These are phyloP conservation scores for Crossaster papposus DNA, from an alignment of 53 echinoderm and acorn worm species.

Conservation along the genomic window DNA sequence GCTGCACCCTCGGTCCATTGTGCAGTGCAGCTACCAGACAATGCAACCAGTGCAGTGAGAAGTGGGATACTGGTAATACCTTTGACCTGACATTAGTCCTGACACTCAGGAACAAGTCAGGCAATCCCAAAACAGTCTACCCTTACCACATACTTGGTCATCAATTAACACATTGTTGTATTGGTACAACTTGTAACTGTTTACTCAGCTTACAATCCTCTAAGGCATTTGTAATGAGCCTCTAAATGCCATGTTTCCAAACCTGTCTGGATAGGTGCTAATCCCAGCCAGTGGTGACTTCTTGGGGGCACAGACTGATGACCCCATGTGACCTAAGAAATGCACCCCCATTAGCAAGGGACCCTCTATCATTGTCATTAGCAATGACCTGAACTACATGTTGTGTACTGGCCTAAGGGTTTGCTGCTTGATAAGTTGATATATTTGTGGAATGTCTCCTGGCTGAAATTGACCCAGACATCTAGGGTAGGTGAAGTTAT, in stretches of 20 bases:
- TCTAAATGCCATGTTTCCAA: not conserved
- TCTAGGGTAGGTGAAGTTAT: no score
- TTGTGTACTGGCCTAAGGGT: not conserved
- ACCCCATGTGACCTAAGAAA: not conserved
- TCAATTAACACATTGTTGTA: conserved; percentile 2
- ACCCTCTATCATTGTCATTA: not conserved
- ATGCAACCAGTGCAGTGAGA: no score
- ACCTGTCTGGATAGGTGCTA: conserved; percentile 2
- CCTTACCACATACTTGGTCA: not conserved
- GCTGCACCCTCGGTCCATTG: no score
- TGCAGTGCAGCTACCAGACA: no score
- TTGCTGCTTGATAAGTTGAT: conserved; percentile 10
- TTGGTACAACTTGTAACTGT: not conserved
- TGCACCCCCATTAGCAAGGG: not conserved
- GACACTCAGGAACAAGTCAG: not conserved
- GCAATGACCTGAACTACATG: not conserved
- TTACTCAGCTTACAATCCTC: not conserved
- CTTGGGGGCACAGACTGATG: not conserved
- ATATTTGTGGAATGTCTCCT: not conserved
- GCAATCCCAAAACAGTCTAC: not conserved
- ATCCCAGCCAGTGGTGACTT: not conserved
- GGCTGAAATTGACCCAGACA: not conserved
- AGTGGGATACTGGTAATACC: no score
- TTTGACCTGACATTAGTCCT: no score
- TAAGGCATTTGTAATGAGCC: not conserved